A percentile compares a stretch with the other conserved stretches of the same genome.
phyloP scores from a whole-genome alignment of 2,888 invertebrate species.

The Tenthredo amoena region DNA sequence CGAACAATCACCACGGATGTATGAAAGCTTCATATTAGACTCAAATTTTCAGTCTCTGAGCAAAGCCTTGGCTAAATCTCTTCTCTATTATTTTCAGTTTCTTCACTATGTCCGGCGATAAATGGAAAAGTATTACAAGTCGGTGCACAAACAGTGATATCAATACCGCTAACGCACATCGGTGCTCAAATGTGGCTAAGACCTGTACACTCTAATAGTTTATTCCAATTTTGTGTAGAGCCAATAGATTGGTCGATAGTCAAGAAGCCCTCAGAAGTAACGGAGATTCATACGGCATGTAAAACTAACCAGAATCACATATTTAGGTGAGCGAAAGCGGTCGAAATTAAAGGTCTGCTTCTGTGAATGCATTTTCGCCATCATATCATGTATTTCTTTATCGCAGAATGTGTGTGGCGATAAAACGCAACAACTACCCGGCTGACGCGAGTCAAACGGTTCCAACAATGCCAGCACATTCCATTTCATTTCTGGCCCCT shows the following conservation, averaged over 20 bases:
- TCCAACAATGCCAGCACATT: conserved; percentile 89
- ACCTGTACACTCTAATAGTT: conserved; percentile 81
- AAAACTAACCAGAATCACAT: conserved; percentile 73
- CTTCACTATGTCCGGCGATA: conserved; percentile 63
- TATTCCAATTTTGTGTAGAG: conserved; percentile 81
- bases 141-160: conserved; percentile 82
- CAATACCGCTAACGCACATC: conserved; percentile 89
- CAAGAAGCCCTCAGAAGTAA: conserved; percentile 76
- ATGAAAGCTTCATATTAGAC: conserved; percentile 54
- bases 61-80: neutral
- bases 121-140: conserved; percentile 71
- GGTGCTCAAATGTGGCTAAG: conserved; percentile 88
- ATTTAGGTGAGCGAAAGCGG: conserved; percentile 75
- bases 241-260: conserved; percentile 83
- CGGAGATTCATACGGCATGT: conserved; percentile 72
- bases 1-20: conserved; percentile 77
- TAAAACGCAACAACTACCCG: conserved; percentile 91
- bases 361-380: neutral
- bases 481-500: conserved; percentile 91
- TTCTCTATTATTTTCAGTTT: conserved; percentile 61
- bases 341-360: neutral
- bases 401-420: conserved; percentile 88
- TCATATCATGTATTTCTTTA: neutral
- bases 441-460: conserved; percentile 79
- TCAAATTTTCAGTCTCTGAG: neutral